These are phyloP conservation scores for Callipepla californica DNA, from an alignment of 2,113 vertebrate genomes.

Conservation along the genomic window DNA sequence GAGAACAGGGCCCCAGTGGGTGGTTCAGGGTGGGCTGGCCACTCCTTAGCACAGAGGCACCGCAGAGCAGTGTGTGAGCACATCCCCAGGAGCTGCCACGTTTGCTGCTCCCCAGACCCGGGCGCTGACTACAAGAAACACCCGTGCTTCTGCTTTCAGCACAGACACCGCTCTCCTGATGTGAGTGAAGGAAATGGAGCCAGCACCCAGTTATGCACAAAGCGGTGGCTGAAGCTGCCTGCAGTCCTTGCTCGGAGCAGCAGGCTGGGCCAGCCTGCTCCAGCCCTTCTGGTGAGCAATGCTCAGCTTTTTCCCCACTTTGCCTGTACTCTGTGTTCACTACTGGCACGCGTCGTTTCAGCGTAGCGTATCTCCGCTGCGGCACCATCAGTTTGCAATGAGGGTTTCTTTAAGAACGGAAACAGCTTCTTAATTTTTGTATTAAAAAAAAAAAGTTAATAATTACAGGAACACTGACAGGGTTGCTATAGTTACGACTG, in stretches of 20 bases:
- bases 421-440: slow-evolving; percentile 58
- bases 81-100: background rate
- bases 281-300: background rate
- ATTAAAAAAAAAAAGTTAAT: slow-evolving; percentile 56
- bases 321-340: background rate
- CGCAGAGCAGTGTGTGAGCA: background rate
- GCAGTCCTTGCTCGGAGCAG: background rate
- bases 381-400: background rate
- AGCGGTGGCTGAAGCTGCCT: background rate
- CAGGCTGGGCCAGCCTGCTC: background rate
- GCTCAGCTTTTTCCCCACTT: background rate
- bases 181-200: background rate
- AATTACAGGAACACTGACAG: slow-evolving; percentile 69
- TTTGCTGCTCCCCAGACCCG: background rate
- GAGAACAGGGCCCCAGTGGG: too few relatives aligned
- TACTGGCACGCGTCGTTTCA: background rate
- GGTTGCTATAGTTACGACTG: slow-evolving; percentile 74
- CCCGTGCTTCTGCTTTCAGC: background rate
- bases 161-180: background rate
- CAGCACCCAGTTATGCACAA: background rate
- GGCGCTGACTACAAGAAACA: background rate
- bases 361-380: background rate
- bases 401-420: slow-evolving; percentile 32
- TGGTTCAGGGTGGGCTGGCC: background rate
- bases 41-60: background rate